phyloP scores from a whole-genome alignment of 2,113 vertebrate genomes.

The Cephalopterus ornatus region DNA sequence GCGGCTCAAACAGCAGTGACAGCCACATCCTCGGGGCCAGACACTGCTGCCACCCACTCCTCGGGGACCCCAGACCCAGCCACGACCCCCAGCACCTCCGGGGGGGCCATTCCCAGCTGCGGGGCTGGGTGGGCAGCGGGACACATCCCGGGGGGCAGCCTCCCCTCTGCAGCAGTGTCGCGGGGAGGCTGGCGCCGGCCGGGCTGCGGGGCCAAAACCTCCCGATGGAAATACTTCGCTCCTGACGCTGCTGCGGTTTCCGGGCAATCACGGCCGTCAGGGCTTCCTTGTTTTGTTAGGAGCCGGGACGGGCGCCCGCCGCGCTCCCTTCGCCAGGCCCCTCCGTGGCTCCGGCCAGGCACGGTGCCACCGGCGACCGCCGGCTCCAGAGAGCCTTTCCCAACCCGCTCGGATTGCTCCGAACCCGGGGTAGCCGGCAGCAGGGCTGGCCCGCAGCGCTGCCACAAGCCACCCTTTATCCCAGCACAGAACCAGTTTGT shows the following conservation, averaged over 20 bases:
- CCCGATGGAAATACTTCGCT: neutral
- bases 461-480: neutral
- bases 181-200: neutral
- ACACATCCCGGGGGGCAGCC: neutral
- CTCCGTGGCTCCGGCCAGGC: neutral
- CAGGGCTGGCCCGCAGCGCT: neutral
- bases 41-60: neutral
- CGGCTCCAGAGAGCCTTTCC: neutral
- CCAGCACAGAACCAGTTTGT: neutral
- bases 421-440: neutral
- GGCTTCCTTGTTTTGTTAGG: conserved; percentile 60
- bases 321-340: neutral
- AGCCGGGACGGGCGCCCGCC: neutral
- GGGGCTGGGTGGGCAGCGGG: neutral
- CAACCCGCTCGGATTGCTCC: neutral
- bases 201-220: conserved; percentile 1
- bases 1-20: neutral
- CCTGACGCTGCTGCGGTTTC: conserved; percentile 40
- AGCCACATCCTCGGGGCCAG: neutral
- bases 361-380: neutral
- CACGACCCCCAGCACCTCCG: neutral
- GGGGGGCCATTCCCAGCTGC: neutral
- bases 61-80: neutral
- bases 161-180: neutral
- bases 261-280: neutral